phyloP scores from a whole-genome alignment of 2,888 invertebrate species.

The Stenotaenia linearis region DNA sequence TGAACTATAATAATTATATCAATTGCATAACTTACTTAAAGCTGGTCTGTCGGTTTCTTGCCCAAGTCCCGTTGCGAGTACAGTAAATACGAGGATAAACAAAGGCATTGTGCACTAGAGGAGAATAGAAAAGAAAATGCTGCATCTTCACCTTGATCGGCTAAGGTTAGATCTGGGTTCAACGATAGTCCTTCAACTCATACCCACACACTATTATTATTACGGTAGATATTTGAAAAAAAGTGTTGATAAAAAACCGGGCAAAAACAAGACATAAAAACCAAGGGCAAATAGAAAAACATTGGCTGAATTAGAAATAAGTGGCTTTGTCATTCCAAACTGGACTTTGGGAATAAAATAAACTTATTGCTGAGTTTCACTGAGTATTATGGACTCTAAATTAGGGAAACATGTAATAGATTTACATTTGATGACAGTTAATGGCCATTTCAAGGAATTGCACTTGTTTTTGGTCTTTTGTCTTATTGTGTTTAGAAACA shows the following conservation, averaged over 20 bases:
- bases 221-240: neutral
- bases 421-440: neutral
- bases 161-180: neutral
- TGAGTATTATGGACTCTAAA: neutral
- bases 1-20: neutral
- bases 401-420: neutral
- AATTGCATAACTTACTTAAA: neutral
- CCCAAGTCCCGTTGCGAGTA: neutral
- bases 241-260: neutral
- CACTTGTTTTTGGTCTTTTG: neutral
- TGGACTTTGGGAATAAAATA: neutral
- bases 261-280: neutral
- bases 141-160: neutral
- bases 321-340: neutral
- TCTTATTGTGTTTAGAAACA: neutral
- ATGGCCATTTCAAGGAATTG: neutral
- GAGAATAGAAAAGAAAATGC: neutral
- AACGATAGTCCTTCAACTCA: neutral
- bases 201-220: neutral
- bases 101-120: neutral
- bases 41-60: neutral
- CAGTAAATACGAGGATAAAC: neutral
- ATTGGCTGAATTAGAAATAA: neutral
- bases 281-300: neutral
- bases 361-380: neutral